Evolutionary conservation across 2,888 invertebrate species (phyloP), one percentile per base, ranked within the genome.

Genomic region (Temnothorax ravouxi): DNA sequence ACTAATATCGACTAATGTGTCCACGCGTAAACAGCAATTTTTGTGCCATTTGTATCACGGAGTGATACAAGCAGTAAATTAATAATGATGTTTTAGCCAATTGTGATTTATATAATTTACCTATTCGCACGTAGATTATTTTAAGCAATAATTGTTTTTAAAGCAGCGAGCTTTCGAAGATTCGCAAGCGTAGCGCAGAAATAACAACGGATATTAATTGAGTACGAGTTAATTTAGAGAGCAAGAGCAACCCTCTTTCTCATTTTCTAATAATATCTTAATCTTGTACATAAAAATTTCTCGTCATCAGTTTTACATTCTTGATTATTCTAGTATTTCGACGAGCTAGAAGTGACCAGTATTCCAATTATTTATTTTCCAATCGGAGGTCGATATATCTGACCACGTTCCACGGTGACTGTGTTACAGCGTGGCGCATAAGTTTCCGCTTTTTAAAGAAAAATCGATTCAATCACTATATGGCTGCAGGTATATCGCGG

Each of bases 401-500:
- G 61, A 75, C 25, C 59, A 61, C 38, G 8, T 62, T 29, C 50
- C 21, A 50, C 34, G 54, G 47, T 62, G 50, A 15, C 47, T 52
- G 34, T 8, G 21, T 25, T 56, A 54, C 15, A 13, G 41, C 15
- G 47, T 61, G 29, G 18, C 54, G 18, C 41, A 61, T 50, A 61
- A 61, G 25, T 71, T 80, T 52, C 69, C 61, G 44, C 41, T 59
- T 59, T 41, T 34, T 61, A 61, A 25, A 72, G 71, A 71, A 71
- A 72, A 50, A 59, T 47, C 71, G 25, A 71, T 71, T 80, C 50
- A 50, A 72, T 80, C 50, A 34, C 61, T 38, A 21, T 44, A 3
- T 29, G 47, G 34, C 25, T 76, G 15, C 50, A 41, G 64, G 38
- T 52, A 64, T 41, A 52, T 25, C 76, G 62, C 21, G 15, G 11